These are phyloP conservation scores for Halcyon senegalensis DNA, from an alignment of 2,113 vertebrate genomes.

Conservation along the genomic window DNA sequence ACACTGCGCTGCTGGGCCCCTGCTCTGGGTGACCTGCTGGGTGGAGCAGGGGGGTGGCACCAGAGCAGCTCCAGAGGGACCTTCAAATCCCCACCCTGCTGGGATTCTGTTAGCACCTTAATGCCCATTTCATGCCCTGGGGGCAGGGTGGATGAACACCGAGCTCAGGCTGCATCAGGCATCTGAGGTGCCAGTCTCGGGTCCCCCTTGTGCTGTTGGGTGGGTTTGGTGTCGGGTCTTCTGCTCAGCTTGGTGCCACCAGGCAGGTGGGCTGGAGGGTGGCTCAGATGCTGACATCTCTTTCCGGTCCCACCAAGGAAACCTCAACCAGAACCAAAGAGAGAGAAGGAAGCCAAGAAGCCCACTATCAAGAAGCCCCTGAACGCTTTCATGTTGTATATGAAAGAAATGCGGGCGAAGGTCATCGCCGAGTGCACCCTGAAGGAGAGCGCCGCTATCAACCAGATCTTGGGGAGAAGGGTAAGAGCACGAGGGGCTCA, in stretches of 20 bases:
- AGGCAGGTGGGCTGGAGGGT: not conserved
- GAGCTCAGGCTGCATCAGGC: not conserved
- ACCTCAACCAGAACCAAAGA: conserved; percentile 88
- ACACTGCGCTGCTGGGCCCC: no score
- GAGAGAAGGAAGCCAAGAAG: conserved; percentile 97
- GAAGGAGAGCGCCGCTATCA: conserved; percentile 98
- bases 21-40: no score
- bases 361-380: conserved; percentile 98
- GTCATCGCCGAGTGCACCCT: conserved; percentile 98
- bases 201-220: rapidly evolving
- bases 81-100: no score
- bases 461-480: conserved; percentile 97
- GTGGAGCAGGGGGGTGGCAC: no score
- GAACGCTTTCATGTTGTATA: conserved; percentile 99
- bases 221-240: not conserved
- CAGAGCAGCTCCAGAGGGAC: no score
- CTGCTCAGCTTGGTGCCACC: not conserved
- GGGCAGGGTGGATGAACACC: not conserved
- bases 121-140: rapidly evolving
- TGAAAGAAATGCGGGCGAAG: conserved; percentile 99
- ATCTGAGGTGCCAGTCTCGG: rapidly evolving
- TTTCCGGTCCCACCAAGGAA: conserved; percentile 79
- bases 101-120: no score
- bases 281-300: not conserved
- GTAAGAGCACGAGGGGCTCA: conserved; percentile 72